These are phyloP conservation scores for Spodoptera picta DNA, from an alignment of 2,888 invertebrate species.

Conservation along the genomic window DNA sequence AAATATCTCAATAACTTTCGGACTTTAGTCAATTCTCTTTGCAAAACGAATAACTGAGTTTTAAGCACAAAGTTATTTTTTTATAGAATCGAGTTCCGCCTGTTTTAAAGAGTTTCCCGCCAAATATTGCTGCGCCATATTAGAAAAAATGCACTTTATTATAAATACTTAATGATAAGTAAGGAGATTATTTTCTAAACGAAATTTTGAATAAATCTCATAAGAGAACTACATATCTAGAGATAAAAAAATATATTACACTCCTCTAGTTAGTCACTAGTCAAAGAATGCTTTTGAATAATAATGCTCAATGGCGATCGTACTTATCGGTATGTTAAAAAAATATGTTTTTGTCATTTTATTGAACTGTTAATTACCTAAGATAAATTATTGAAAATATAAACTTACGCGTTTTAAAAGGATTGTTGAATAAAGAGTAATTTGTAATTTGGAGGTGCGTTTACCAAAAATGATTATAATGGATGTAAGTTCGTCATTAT, in stretches of 20 bases:
- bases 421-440: constrained; percentile 17
- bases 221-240: constrained; percentile 57
- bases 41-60: constrained; percentile 32
- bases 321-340: constrained; percentile 48
- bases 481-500: constrained; percentile 1
- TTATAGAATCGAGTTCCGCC: constrained; percentile 51
- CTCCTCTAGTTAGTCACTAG: constrained; percentile 60
- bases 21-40: constrained; percentile 30
- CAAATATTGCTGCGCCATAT: constrained; percentile 38
- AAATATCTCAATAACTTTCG: constrained; percentile 31
- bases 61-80: constrained; percentile 50
- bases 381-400: constrained; percentile 34
- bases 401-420: constrained; percentile 28
- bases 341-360: constrained; percentile 39
- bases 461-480: constrained; percentile 1
- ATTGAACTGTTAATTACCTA: constrained; percentile 37
- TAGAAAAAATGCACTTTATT: constrained; percentile 29
- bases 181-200: constrained; percentile 33
- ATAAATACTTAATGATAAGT: constrained; percentile 11
- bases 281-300: constrained; percentile 51
- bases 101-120: constrained; percentile 40
- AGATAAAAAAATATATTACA: constrained; percentile 40
- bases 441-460: constrained; percentile 2
- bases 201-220: constrained; percentile 38
- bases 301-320: constrained; percentile 55